These are phyloP conservation scores for Machaerirhynchus nigripectus DNA, from an alignment of 2,113 vertebrate genomes.

Conservation along the genomic window DNA sequence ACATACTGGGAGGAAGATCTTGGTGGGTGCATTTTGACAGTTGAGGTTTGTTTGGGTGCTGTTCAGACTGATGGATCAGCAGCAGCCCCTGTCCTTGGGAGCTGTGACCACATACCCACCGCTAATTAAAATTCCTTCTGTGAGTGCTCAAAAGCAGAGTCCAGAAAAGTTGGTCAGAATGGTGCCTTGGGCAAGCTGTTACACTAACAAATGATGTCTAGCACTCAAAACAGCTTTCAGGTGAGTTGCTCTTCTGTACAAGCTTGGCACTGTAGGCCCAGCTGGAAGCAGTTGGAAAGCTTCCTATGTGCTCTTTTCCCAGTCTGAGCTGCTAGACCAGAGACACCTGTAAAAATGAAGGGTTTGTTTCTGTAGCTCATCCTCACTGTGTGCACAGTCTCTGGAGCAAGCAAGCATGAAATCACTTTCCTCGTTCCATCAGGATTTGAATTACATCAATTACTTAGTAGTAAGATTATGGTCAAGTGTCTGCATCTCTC, in stretches of 20 bases:
- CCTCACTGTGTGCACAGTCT: fast-evolving
- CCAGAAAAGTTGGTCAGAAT: neutral
- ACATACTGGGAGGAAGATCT: neutral
- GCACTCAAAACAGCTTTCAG: neutral
- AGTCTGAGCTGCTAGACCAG: neutral
- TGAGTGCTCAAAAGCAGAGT: neutral
- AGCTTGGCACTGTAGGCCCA: neutral
- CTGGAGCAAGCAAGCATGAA: neutral
- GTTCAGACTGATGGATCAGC: neutral
- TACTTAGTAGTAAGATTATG: neutral
- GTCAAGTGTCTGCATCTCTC: neutral
- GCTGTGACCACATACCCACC: neutral
- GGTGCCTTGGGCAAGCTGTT: neutral
- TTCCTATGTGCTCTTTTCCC: neutral
- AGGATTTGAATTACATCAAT: neutral
- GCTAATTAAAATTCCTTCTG: neutral
- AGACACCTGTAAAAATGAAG: neutral
- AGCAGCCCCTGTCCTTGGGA: neutral
- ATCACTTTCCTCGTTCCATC: neutral
- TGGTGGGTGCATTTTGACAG: neutral
- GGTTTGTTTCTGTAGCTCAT: neutral
- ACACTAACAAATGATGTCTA: neutral
- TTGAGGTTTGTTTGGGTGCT: neutral
- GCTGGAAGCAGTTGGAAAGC: neutral
- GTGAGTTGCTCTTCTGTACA: neutral